Percentiles rank a stretch among this genome's conserved stretches.
Conservation (phyloP, 2,888 invertebrate genomes). For the Venusia cambrica region DNA sequence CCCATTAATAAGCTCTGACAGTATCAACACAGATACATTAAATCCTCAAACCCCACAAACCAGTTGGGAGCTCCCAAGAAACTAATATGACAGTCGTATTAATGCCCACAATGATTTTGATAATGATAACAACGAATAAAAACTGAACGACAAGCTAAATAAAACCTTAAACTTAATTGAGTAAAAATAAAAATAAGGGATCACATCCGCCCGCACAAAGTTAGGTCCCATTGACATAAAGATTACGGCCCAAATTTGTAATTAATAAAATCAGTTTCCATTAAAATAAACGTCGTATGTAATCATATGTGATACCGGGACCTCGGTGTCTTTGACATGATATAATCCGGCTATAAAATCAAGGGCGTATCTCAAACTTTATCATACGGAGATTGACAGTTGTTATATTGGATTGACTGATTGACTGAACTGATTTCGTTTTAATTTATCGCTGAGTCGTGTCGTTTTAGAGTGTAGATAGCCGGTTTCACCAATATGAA, state of each 20-base stretch:
- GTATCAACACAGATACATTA: conserved; percentile 33
- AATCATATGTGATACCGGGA: conserved; percentile 50
- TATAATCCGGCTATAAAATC: conserved; percentile 49
- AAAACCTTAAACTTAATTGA: conserved; percentile 44
- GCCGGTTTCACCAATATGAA: too few species aligned
- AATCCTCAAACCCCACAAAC: conserved; percentile 33
- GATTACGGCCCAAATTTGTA: conserved; percentile 65
- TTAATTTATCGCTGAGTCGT: conserved; percentile 52
- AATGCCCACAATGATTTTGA: conserved; percentile 62
- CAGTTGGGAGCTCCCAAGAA: conserved; percentile 43
- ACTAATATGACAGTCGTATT: conserved; percentile 67
- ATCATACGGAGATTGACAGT: conserved; percentile 58
- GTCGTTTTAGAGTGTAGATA: conserved; percentile 12
- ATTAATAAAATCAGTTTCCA: conserved; percentile 70
- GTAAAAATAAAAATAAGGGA: conserved; percentile 45
- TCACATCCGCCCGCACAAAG: conserved; percentile 41
- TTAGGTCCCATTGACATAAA: conserved; percentile 50
- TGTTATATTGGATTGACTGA: conserved; percentile 46
- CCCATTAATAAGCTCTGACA: conserved; percentile 36
- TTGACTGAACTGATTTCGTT: conserved; percentile 55
- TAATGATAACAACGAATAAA: conserved; percentile 67
- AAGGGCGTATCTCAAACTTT: conserved; percentile 35
- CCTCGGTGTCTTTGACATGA: conserved; percentile 61
- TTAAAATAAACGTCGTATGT: conserved; percentile 51
- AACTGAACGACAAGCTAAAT: conserved; percentile 51